Percentiles rank a stretch among this genome's conserved stretches.
phyloP scores from a whole-genome alignment of 1,140 invertebrate species.

The Dendrolimus kikuchii region DNA sequence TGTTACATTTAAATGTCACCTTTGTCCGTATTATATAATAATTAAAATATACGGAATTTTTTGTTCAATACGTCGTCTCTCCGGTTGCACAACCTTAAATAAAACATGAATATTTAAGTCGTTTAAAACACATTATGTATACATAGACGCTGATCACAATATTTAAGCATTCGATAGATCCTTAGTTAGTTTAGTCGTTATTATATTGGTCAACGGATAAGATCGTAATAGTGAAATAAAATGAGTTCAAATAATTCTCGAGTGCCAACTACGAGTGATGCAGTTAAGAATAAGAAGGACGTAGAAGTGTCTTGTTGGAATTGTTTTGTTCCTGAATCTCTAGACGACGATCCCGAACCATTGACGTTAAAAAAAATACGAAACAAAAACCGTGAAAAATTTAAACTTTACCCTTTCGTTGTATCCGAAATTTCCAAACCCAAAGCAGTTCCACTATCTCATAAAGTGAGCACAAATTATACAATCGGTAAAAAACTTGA shows the following conservation, averaged over 20 bases:
- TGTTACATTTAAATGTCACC: slow-evolving; percentile 3
- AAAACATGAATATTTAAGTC: slow-evolving; percentile 39
- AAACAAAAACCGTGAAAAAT: slow-evolving; percentile 40
- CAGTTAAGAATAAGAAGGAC: slow-evolving; percentile 23
- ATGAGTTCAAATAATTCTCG: slow-evolving; percentile 30
- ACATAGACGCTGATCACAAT: slow-evolving; percentile 19
- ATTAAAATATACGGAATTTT: slow-evolving; percentile 10
- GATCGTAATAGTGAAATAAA: slow-evolving; percentile 7
- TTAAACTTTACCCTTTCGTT: slow-evolving; percentile 52
- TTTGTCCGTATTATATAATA: slow-evolving; percentile 12
- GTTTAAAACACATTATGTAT: slow-evolving; percentile 45
- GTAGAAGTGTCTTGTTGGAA: slow-evolving; percentile 50
- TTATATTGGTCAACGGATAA: slow-evolving; percentile 2
- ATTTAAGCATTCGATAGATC: slow-evolving; percentile 33
- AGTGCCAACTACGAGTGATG: slow-evolving; percentile 11
- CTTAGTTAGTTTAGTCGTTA: slow-evolving; percentile 22
- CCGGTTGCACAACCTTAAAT: slow-evolving; percentile 17
- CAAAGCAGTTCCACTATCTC: slow-evolving; percentile 50
- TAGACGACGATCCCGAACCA: slow-evolving; percentile 25
- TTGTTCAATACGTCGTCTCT: slow-evolving; percentile 26
- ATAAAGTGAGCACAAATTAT: slow-evolving; percentile 53
- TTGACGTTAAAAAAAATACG: slow-evolving; percentile 39
- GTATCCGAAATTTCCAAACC: slow-evolving; percentile 46
- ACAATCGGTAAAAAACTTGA: slow-evolving; percentile 42
- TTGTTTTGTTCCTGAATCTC: slow-evolving; percentile 40